These are phyloP conservation scores for Cyphomyrus discorhynchus DNA, from an alignment of 2,113 vertebrate genomes.

Conservation along the genomic window DNA sequence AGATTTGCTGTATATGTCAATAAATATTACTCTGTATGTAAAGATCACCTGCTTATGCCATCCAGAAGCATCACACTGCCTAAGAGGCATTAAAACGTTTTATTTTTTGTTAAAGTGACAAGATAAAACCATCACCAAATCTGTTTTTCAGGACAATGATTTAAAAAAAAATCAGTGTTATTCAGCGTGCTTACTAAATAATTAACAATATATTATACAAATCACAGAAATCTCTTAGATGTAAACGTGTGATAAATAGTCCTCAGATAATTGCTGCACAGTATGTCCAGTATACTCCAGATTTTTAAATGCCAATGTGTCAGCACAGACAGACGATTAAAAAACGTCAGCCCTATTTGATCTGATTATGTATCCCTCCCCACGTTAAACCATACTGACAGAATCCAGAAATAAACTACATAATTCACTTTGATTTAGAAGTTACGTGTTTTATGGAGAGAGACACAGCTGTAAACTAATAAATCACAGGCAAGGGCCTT, in stretches of 20 bases:
- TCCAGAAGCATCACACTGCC: background rate
- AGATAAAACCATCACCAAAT: background rate
- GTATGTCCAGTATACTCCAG: background rate
- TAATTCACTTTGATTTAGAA: slow-evolving; percentile 4
- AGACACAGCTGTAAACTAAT: background rate
- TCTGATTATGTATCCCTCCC: background rate
- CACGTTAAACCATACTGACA: background rate
- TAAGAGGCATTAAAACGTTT: background rate
- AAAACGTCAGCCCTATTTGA: background rate
- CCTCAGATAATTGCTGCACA: background rate
- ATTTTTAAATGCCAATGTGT: slow-evolving; percentile 7
- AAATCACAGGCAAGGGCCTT: background rate
- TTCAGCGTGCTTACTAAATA: background rate
- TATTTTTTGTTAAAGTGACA: background rate
- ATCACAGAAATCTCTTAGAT: background rate
- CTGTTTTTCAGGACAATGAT: background rate
- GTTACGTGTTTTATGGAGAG: background rate
- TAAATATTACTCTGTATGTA: background rate
- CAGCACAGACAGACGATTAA: background rate
- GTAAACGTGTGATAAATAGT: background rate
- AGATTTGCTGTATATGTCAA: slow-evolving; percentile 26
- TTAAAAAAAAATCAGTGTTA: background rate
- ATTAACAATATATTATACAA: background rate
- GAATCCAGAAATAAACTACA: slow-evolving; percentile 3
- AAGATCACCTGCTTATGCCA: background rate